These are phyloP conservation scores for Dendrocopos noguchii DNA, from an alignment of 2,113 vertebrate species.

Conservation along the genomic window DNA sequence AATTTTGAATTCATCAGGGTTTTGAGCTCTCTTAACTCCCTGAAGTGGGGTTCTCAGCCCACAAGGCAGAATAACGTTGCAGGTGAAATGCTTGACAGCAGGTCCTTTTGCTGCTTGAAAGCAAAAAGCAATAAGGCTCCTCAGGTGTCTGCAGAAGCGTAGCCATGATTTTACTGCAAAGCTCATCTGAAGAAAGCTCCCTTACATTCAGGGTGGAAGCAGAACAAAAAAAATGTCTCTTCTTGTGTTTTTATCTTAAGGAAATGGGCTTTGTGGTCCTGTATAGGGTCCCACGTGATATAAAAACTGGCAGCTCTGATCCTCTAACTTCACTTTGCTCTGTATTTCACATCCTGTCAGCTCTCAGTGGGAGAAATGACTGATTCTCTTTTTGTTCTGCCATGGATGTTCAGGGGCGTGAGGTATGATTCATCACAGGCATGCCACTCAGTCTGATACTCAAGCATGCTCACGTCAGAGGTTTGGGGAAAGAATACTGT, in stretches of 20 bases:
- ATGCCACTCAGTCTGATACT: neutral
- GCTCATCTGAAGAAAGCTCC: neutral
- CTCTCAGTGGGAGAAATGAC: constrained; percentile 4
- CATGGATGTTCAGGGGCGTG: neutral
- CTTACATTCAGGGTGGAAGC: neutral
- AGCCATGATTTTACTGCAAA: neutral
- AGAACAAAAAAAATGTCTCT: neutral
- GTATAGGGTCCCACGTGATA: neutral
- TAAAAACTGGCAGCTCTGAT: constrained; percentile 27
- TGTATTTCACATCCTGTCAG: neutral
- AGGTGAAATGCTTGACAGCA: neutral
- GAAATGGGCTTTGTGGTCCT: neutral
- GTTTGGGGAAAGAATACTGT: neutral
- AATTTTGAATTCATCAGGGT: neutral
- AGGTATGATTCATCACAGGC: constrained; percentile 2
- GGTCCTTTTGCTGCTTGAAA: neutral
- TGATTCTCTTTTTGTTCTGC: constrained; percentile 6
- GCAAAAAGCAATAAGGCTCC: neutral
- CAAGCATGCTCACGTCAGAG: accelerated
- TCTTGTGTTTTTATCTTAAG: neutral
- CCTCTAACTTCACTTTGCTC: neutral
- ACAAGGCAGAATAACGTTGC: neutral
- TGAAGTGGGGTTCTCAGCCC: neutral
- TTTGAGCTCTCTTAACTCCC: neutral
- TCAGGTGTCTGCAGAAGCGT: neutral